phyloP scores from a whole-genome alignment of 2,888 invertebrate species.

The Phania funesta region DNA sequence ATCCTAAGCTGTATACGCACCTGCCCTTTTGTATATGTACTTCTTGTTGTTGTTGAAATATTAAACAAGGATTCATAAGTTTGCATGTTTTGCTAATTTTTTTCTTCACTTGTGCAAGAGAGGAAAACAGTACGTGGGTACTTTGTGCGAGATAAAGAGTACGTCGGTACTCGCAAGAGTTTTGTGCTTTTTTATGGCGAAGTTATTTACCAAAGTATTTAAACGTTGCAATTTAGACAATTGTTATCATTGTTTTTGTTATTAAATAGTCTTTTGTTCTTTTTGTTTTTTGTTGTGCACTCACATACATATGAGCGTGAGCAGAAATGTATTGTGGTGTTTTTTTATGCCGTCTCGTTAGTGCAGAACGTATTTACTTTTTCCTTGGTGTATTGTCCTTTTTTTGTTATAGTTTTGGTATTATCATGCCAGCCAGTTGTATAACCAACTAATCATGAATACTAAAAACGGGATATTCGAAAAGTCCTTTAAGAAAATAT shows the following conservation, averaged over 20 bases:
- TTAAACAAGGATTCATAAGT: not conserved
- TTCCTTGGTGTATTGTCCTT: constrained; percentile 11
- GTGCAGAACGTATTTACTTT: constrained; percentile 6
- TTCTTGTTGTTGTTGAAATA: not conserved
- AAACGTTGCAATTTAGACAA: constrained; percentile 73
- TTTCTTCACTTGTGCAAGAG: not conserved
- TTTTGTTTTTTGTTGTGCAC: not conserved
- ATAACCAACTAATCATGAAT: too few species aligned
- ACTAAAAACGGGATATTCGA: not conserved
- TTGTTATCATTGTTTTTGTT: constrained; percentile 53
- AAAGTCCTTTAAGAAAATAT: too few species aligned
- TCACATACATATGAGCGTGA: too few species aligned
- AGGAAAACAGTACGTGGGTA: too few species aligned
- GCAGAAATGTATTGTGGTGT: not conserved
- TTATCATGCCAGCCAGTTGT: constrained; percentile 44
- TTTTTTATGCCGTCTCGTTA: too few species aligned
- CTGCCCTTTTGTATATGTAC: too few species aligned
- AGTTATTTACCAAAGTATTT: constrained; percentile 73
- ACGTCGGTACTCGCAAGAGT: not conserved
- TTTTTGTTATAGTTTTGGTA: too few species aligned
- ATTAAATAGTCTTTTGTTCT: constrained; percentile 22
- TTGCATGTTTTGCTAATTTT: not conserved
- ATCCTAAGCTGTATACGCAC: too few species aligned
- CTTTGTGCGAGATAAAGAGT: not conserved
- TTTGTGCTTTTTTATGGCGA: constrained; percentile 37